Evolutionary conservation across 2,888 invertebrate genomes (phyloP), one percentile per base, ranked within the genome.

Genomic region (Scaptomyza caliginosa): DNA sequence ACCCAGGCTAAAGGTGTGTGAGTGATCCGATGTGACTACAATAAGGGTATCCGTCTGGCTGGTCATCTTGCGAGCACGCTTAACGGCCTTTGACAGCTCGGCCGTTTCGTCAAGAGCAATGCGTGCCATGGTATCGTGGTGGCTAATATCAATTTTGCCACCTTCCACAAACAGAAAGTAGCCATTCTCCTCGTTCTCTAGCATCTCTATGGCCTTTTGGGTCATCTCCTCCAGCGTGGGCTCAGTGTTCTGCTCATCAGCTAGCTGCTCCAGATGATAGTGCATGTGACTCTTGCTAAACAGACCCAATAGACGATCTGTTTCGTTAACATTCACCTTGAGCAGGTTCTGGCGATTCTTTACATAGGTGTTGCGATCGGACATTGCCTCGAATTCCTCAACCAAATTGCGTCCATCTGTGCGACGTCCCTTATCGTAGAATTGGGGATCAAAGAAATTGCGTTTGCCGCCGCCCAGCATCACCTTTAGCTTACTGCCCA

Each of bases 161-260:
- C 94, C 95, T 92, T 95, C 95, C 36, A 96, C 94, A 88, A 96
- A 94, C 10, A 97, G 91, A 77, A 96, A 95, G 89, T 92, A 97
- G 0, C 97, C 97, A 2, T 95, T 93, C 4, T 95, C 93, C 0
- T 92, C 88, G 62, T 93, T 93, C 4, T 93, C 92, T 39, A 97
- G 90, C 13, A 96, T 91, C 75, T 94, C 92, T 39, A 97, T 94
- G 94, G 94, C 38, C 90, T 91, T 40, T 79, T 93, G 92, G 0
- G 95, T 95, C 96, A 97, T 96, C 88, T 97, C 96, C 49, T 93
- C 93, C 6, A 97, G 89, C 0, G 94, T 93, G 0, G 97, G 97
- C 26, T 90, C 88, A 2, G 75, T 76, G n/a, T 79, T 73, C 0
- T 49, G 95, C 93, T 64, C 67, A 65, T 80, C 85, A 7, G 21